Conservation (phyloP, 2,113 vertebrate genomes). For the Erythrolamprus reginae region DNA sequence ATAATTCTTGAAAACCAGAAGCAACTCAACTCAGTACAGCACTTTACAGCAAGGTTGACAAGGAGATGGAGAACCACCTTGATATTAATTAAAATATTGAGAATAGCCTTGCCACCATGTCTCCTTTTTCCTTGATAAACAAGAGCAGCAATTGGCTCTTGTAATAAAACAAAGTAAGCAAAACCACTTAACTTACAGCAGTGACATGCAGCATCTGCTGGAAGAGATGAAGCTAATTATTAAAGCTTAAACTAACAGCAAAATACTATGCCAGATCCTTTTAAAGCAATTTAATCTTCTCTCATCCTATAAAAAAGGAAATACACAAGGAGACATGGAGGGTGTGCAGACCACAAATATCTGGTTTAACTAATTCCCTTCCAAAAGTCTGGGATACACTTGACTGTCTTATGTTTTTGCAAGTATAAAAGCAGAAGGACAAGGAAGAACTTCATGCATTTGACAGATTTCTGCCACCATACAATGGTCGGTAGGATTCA, state of each 20-base stretch:
- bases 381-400: background rate
- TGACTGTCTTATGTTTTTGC: background rate
- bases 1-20: background rate
- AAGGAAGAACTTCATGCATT: background rate
- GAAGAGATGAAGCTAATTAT: constrained; percentile 23
- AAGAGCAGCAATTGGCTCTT: background rate
- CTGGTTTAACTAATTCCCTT: background rate
- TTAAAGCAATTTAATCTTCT: constrained; percentile 22
- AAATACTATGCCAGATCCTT: constrained; percentile 5
- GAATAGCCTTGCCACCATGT: background rate
- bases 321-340: background rate
- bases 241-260: constrained; percentile 20
- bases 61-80: background rate
- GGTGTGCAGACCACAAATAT: background rate
- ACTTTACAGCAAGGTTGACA: background rate
- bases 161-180: constrained; percentile 25
- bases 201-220: background rate
- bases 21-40: background rate
- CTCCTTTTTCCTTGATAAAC: constrained; percentile 11
- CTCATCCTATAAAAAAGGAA: constrained; percentile 16
- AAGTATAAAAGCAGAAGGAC: background rate
- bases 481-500: background rate
- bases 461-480: background rate
- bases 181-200: constrained; percentile 9
- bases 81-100: background rate